Evolutionary conservation across 2,113 vertebrate genomes (phyloP).

Genomic region (Tenebrosternarchus preto): DNA sequence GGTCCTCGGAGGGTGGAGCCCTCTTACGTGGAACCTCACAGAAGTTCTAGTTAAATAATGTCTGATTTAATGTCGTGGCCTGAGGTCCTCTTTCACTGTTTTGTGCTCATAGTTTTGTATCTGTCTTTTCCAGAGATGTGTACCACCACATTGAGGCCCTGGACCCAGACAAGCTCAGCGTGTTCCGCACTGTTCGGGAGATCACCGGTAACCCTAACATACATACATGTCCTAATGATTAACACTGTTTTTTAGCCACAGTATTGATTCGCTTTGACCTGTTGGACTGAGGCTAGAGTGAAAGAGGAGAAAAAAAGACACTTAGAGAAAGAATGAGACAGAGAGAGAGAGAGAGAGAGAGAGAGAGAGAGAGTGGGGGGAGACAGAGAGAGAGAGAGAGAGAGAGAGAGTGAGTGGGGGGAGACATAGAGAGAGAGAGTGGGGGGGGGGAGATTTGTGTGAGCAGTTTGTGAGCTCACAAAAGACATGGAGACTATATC

Average conservation of each 20-base stretch:
- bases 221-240: too few species aligned
- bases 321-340: neutral
- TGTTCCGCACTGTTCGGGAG: constrained; percentile 95
- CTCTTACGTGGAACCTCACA: neutral
- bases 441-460: too few species aligned
- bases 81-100: too few species aligned
- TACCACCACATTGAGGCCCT: constrained; percentile 93
- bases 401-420: neutral
- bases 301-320: neutral
- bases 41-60: neutral
- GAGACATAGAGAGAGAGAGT: neutral
- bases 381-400: neutral
- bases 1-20: neutral
- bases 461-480: too few species aligned
- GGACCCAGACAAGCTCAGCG: constrained; percentile 93
- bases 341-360: neutral
- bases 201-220: constrained; percentile 83
- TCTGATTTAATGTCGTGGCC: neutral
- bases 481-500: neutral
- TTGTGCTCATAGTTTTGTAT: neutral
- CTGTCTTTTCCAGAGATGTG: constrained; percentile 78
- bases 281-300: too few species aligned
- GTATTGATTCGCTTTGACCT: too few species aligned
- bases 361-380: neutral
- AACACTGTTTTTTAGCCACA: too few species aligned